These are phyloP conservation scores for Ophraella communa DNA, from an alignment of 2,888 invertebrate genomes.

Conservation along the genomic window DNA sequence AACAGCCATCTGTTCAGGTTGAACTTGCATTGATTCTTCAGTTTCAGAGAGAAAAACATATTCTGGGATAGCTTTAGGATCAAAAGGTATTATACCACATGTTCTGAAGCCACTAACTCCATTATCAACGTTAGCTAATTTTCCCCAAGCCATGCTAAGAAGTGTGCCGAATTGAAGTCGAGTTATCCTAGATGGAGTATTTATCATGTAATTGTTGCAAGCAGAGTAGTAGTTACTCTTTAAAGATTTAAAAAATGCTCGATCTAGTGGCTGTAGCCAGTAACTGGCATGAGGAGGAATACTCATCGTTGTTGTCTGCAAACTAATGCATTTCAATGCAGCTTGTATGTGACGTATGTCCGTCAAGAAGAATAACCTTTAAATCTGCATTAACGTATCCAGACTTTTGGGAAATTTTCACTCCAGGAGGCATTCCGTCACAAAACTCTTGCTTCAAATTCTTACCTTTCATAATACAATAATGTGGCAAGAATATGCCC, in stretches of 20 bases:
- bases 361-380: not conserved
- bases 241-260: slow-evolving; percentile 18
- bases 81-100: no score
- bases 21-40: not conserved
- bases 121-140: slow-evolving; percentile 9
- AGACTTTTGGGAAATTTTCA: slow-evolving; percentile 1
- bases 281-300: no score
- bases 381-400: not conserved
- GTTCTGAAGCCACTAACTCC: no score
- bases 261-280: slow-evolving; percentile 15
- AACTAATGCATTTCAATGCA: slow-evolving; percentile 3
- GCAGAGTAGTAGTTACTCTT: no score
- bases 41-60: no score
- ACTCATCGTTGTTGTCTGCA: slow-evolving; percentile 1
- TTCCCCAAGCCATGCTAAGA: slow-evolving; percentile 5
- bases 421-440: not conserved
- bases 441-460: not conserved
- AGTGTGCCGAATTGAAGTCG: slow-evolving; percentile 11
- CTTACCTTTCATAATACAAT: not conserved
- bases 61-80: no score
- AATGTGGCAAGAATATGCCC: not conserved
- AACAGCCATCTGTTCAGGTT: no score
- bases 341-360: not conserved
- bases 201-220: no score
- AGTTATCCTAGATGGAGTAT: slow-evolving; percentile 8